Percentiles rank a stretch among this genome's conserved stretches.
Conservation (phyloP, 2,113 vertebrate species). For the Osmerus mordax region DNA sequence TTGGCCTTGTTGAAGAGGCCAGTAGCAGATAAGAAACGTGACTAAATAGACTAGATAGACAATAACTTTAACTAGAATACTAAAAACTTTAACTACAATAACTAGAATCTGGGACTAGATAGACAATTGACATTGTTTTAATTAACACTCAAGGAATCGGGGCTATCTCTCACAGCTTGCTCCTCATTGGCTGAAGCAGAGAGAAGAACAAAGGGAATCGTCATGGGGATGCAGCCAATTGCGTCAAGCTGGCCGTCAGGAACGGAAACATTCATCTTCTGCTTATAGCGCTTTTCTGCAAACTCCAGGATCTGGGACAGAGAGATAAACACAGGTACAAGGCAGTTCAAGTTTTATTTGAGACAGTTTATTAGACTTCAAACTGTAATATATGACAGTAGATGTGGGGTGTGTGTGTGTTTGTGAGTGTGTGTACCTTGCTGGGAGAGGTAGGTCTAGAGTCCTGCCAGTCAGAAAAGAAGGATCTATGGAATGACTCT, state of each 20-base stretch:
- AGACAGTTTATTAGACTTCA: background rate
- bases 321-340: background rate
- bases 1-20: too few relatives aligned
- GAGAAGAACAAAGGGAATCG: conserved; percentile 65
- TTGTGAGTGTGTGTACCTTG: conserved; percentile 33
- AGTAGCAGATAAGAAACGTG: too few relatives aligned
- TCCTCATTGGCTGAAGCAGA: conserved; percentile 60
- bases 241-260: conserved; percentile 65
- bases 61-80: too few relatives aligned
- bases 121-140: background rate
- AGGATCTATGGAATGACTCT: conserved; percentile 65
- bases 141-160: background rate
- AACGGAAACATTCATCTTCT: conserved; percentile 6
- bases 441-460: conserved; percentile 16
- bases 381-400: background rate
- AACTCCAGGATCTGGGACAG: conserved; percentile 56
- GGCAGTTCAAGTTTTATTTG: background rate
- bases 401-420: background rate
- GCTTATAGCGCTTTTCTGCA: conserved; percentile 51
- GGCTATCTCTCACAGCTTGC: conserved; percentile 46
- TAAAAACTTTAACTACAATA: too few relatives aligned
- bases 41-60: too few relatives aligned
- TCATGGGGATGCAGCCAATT: conserved; percentile 66
- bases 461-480: conserved; percentile 65
- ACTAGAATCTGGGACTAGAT: too few relatives aligned